Evolutionary conservation across 2,888 invertebrate genomes (phyloP), one percentile per base, ranked within the genome.

Genomic region (Drosophila macrospina): DNA sequence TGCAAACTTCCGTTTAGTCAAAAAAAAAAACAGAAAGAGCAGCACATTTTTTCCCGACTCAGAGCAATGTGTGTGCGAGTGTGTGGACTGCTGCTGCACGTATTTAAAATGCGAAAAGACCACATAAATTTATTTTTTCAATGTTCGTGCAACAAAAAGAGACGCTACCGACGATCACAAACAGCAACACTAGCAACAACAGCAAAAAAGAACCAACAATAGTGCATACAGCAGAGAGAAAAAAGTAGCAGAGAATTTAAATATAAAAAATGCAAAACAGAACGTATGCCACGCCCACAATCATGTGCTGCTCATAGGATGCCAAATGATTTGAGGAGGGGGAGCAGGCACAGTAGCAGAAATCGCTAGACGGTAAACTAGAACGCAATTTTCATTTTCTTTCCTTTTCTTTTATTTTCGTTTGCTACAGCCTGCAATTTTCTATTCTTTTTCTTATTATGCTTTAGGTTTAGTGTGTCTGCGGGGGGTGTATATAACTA

Each of bases 101-200:
- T 86, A 52, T 78, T 80, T 66, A 63, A 76, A 89, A 81, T 83
- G 77, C 79, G 56, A 79, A 88, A 78, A 67, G 78, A 72, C 67
- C 86, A 72, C 78, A 90, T 88, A 89, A 88, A 90, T 86, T 87
- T 73, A 62, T 76, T 80, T 86, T 74, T 78, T 74, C 78, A 89
- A 86, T 87, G 79, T 81, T 66, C 56, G 67, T 75, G 64, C 67
- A 59, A 76, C 69, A 76, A 82, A 78, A 41, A 62, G 52, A 15
- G 26, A 61, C 45, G 47, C 69, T 15, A 16, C 30, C 54, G 60
- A 44, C 69, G 65, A 74, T 70, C 56, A 42, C 51, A 69, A 57
- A 47, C 65, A 64, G 41, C 36, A 34, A 24, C n/a, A 51, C 34
- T 59, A 62, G 48, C 60, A 54, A 52, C 70, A 69, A 54, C 41